Conservation (phyloP, 2,797 vertebrate genomes). For the Sebastiscus tertius region DNA sequence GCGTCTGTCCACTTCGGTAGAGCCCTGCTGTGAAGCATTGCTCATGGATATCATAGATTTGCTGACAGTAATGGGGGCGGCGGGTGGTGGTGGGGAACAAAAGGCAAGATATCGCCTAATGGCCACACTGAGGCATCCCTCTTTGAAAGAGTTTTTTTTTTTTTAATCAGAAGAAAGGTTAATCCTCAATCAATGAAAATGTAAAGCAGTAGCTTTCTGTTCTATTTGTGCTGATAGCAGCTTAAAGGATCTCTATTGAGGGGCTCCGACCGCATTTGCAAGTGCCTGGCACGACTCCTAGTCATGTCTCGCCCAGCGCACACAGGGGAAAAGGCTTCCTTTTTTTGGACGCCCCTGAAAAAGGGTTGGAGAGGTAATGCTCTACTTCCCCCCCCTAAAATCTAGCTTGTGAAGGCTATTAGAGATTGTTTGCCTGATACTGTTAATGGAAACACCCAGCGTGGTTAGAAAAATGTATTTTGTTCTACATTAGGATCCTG, state of each 20-base stretch:
- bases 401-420: constrained; percentile 36
- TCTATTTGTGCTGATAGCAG: constrained; percentile 78
- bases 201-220: constrained; percentile 64
- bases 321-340: constrained; percentile 30
- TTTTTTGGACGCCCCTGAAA: constrained; percentile 37
- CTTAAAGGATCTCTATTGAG: constrained; percentile 67
- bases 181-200: constrained; percentile 78
- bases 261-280: constrained; percentile 66
- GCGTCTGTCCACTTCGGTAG: constrained; percentile 9
- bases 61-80: constrained; percentile 52
- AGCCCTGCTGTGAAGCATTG: constrained; percentile 4
- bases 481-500: constrained; percentile 8
- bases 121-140: constrained; percentile 29
- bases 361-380: constrained; percentile 12
- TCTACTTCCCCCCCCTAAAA: constrained; percentile 11
- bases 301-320: constrained; percentile 42
- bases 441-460: constrained; percentile 29
- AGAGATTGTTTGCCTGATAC: constrained; percentile 36
- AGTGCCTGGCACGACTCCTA: constrained; percentile 69
- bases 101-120: constrained; percentile 29
- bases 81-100: background rate
- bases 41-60: constrained; percentile 43
- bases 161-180: constrained; percentile 69
- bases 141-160: constrained; percentile 41
- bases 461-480: constrained; percentile 1